phyloP scores from a whole-genome alignment of 2,113 vertebrate genomes.

The Bungarus multicinctus region DNA sequence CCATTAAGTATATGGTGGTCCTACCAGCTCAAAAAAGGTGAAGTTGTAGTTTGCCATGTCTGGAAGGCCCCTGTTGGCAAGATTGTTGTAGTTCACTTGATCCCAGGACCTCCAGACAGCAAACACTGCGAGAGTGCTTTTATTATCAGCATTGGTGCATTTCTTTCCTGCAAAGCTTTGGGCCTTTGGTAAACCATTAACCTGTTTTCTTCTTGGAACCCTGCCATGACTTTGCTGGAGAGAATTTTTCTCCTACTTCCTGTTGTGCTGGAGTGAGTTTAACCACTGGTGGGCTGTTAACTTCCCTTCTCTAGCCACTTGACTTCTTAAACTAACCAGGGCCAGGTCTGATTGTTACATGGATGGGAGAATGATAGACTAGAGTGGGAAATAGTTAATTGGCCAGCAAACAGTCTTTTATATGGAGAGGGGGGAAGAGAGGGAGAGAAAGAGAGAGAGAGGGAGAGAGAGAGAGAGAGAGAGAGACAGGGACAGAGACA shows the following conservation, averaged over 20 bases:
- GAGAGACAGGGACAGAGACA: too few relatives aligned
- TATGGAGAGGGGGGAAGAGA: neutral
- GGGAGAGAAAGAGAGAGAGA: too few relatives aligned
- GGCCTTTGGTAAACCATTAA: constrained; percentile 13
- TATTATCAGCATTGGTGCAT: neutral
- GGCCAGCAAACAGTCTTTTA: neutral
- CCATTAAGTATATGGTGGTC: neutral
- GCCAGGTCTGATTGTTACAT: neutral
- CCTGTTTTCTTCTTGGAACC: constrained; percentile 12
- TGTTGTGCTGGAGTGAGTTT: neutral
- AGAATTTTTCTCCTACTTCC: neutral
- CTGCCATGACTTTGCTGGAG: neutral
- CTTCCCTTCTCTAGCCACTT: neutral
- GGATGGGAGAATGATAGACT: neutral
- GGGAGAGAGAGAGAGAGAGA: too few relatives aligned
- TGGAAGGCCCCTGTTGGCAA: neutral
- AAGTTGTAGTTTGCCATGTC: neutral
- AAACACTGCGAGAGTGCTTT: neutral
- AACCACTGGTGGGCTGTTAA: neutral
- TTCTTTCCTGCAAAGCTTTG: neutral
- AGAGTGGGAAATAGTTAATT: neutral
- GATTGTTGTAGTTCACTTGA: neutral
- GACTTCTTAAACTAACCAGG: neutral
- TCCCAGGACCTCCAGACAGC: neutral
- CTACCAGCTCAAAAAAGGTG: neutral